These are phyloP conservation scores for Drosophila multiciliata DNA, from an alignment of 2,888 invertebrate genomes.

Conservation along the genomic window DNA sequence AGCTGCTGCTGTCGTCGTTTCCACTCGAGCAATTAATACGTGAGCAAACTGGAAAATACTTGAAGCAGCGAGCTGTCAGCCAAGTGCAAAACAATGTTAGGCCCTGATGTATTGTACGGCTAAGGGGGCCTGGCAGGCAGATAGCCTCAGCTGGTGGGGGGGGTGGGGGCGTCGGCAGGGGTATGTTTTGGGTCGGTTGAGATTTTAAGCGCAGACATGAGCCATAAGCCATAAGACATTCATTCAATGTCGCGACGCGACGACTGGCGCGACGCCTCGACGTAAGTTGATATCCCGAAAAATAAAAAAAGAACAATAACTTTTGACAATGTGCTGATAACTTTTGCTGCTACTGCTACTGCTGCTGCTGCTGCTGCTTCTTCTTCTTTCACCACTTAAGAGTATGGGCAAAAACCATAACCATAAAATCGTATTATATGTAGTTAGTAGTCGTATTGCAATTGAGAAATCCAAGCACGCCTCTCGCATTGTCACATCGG, in stretches of 20 bases:
- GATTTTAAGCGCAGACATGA: constrained; percentile 53
- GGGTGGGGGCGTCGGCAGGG: constrained; percentile 16
- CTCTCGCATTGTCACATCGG: constrained; percentile 70
- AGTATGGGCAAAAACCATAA: constrained; percentile 52
- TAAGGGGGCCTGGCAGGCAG: not conserved
- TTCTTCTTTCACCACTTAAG: constrained; percentile 35
- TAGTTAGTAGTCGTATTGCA: constrained; percentile 59
- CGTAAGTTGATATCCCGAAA: constrained; percentile 56
- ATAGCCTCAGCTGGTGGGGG: not conserved
- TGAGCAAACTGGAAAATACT: constrained; percentile 78
- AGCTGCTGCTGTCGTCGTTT: constrained; percentile 59
- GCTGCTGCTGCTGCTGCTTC: constrained; percentile 4
- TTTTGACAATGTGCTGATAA: constrained; percentile 29
- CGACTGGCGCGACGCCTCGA: constrained; percentile 28
- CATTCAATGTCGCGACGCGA: constrained; percentile 57
- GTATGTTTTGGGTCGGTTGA: constrained; percentile 42
- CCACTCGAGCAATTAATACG: constrained; percentile 79
- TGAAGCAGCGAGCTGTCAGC: constrained; percentile 46
- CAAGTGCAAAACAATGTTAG: constrained; percentile 78
- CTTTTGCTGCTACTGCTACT: constrained; percentile 1
- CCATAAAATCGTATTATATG: constrained; percentile 66
- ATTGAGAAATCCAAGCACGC: constrained; percentile 79
- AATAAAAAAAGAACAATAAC: constrained; percentile 17
- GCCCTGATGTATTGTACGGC: constrained; percentile 61
- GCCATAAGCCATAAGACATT: constrained; percentile 62